These are phyloP conservation scores for Boulengeromyrus knoepffleri DNA, from an alignment of 2,113 vertebrate genomes.

Conservation along the genomic window DNA sequence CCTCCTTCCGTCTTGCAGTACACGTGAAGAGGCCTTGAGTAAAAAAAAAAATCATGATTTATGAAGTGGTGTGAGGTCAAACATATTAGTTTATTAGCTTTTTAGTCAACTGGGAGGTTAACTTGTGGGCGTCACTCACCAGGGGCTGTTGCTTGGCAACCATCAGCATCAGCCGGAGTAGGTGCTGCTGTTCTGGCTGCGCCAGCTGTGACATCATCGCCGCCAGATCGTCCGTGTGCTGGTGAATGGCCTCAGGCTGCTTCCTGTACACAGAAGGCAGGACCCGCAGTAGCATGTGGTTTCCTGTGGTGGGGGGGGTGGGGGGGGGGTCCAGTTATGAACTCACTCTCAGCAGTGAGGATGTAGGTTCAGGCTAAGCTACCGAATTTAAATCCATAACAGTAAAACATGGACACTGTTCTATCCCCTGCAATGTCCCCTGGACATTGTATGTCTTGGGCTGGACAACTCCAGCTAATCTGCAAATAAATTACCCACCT, in stretches of 20 bases:
- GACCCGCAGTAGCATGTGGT: constrained; percentile 77
- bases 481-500: neutral
- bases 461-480: neutral
- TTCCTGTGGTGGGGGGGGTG: constrained; percentile 59
- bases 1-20: neutral
- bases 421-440: neutral
- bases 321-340: neutral
- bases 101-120: neutral
- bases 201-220: constrained; percentile 69
- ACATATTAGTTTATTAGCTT: neutral
- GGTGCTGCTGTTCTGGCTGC: constrained; percentile 71
- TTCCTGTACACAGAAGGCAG: constrained; percentile 79
- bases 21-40: neutral
- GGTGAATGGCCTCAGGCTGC: constrained; percentile 63
- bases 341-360: neutral
- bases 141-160: constrained; percentile 71
- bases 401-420: neutral
- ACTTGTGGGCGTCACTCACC: constrained; percentile 50
- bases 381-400: neutral
- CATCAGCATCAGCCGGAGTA: constrained; percentile 74
- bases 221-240: constrained; percentile 62
- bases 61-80: neutral
- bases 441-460: neutral
- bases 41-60: neutral
- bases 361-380: neutral